Base-by-base conservation (phyloP, 2,113 vertebrate genomes). In the Empidonax traillii region DNA sequence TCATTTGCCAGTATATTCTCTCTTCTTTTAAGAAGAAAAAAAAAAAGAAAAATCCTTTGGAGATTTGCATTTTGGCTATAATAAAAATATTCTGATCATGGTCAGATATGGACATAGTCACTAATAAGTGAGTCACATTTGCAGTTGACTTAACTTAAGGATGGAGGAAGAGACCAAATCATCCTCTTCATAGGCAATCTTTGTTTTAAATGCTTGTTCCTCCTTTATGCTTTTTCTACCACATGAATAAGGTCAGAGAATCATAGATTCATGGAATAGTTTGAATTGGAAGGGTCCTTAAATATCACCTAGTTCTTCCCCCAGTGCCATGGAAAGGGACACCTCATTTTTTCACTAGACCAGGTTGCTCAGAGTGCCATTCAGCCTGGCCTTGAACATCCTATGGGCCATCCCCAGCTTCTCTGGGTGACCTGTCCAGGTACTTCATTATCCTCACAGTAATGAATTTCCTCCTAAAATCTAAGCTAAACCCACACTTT, bases 381-480 rank as follows among this genome's bases (percentile, higher is more conserved):
- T 20, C n/a, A 76, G 30, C 30, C 8, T n/a, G 28, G 33, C 46
- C 6, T 61, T 75, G 30, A 53, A 25, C 5, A 1, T 4, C 52
- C n/a, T n/a, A 31, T 7, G 59, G 5, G 6, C 5, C 20, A 68
- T 14, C n/a, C 10, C 24, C 33, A 19, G 11, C 8, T 82, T 82
- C n/a, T 68, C 39, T 24, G 7, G 23, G 11, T 6, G 30, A 22
- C 59, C 24, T 35, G 13, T 22, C 10, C 21, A 17, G 41, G 11
- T 8, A 14, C 13, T 30, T 47, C 24, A 30, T 9, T 12, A 47
- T 0, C 0, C 17, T 46, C 46, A 17, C 3, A 59, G 8, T 14
- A 68, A 82, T 59, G 8, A 52, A 68, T 41, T n/a, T 52, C 61
- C 25, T 53, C 20, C 24, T 25, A 30, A 61, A 68, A 61, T 61